Conservation (phyloP, 2,113 vertebrate genomes). For the Oreochromis tanganicae region DNA sequence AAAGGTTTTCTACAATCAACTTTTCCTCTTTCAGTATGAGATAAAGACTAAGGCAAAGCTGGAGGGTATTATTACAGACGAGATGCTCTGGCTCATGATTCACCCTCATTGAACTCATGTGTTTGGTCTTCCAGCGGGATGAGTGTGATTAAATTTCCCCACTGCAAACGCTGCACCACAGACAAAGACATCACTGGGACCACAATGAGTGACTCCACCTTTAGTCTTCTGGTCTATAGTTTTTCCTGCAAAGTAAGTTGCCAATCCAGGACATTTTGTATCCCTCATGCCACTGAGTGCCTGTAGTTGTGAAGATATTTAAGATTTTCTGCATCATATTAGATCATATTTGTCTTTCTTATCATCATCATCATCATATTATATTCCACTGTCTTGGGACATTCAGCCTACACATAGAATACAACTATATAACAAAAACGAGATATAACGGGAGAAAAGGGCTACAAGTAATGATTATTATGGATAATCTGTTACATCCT, state of each 20-base stretch:
- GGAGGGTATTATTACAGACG: background rate
- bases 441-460: fast-evolving
- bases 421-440: background rate
- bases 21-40: background rate
- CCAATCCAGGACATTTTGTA: background rate
- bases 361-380: too few species aligned
- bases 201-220: constrained; percentile 26
- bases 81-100: constrained; percentile 22
- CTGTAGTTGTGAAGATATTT: background rate
- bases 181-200: constrained; percentile 4
- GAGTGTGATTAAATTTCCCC: constrained; percentile 17
- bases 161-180: background rate
- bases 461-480: background rate
- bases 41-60: background rate
- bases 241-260: background rate
- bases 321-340: background rate
- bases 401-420: background rate
- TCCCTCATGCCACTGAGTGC: background rate
- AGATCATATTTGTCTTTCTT: background rate
- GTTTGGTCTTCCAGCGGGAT: constrained; percentile 21
- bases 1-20: background rate
- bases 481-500: background rate
- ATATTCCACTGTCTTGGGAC: background rate
- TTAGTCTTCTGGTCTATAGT: background rate
- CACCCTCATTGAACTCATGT: constrained; percentile 25